Evolutionary conservation across 2,797 vertebrate species (phyloP).

Genomic region (Pangasius larnaudii): DNA sequence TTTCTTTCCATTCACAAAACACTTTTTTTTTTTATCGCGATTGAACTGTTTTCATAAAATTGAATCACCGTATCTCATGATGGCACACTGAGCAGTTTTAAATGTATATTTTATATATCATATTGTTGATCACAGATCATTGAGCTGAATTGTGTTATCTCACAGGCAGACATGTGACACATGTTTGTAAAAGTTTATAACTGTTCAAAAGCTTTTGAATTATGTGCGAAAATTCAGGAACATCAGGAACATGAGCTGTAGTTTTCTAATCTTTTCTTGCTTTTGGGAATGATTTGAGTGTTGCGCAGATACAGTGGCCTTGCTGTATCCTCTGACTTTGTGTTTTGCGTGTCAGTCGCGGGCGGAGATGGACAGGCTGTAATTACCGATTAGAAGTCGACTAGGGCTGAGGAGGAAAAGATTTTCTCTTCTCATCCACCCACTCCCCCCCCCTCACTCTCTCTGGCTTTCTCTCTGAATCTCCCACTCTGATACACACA

Average conservation of each 20-base stretch:
- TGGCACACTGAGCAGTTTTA: background rate
- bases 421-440: conserved; percentile 38
- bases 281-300: background rate
- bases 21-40: background rate
- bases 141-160: background rate
- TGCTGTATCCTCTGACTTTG: background rate
- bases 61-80: background rate
- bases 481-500: background rate
- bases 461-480: conserved; percentile 12
- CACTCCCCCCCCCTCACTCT: conserved; percentile 1
- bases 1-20: background rate
- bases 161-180: background rate
- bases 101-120: background rate
- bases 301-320: background rate
- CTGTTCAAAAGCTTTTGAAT: background rate
- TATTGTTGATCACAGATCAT: background rate
- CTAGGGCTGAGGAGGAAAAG: conserved; percentile 25
- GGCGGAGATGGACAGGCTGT: conserved; percentile 11
- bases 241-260: background rate
- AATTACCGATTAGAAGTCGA: conserved; percentile 31
- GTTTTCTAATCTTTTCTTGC: background rate
- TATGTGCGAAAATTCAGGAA: background rate
- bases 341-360: background rate
- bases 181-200: background rate
- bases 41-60: background rate